These are phyloP conservation scores for Graphium colonna DNA, from an alignment of 2,888 invertebrate genomes.

Conservation along the genomic window DNA sequence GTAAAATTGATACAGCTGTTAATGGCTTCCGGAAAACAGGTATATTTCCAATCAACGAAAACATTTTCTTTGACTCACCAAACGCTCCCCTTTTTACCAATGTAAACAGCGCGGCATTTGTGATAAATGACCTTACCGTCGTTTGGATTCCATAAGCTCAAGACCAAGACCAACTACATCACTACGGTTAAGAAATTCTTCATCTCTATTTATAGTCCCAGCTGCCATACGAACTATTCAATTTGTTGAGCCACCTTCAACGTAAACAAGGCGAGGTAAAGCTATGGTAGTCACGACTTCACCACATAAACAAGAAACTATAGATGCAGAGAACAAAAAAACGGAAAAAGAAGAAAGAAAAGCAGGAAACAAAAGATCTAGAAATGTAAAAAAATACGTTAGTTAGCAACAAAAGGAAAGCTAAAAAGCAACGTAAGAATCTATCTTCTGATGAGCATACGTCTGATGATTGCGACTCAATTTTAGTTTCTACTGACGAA, in stretches of 20 bases:
- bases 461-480: too few relatives aligned
- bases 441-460: conserved; percentile 26
- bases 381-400: conserved; percentile 5
- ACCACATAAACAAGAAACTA: too few relatives aligned
- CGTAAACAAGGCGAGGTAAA: too few relatives aligned
- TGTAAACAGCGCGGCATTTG: background rate
- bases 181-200: too few relatives aligned
- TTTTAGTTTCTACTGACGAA: too few relatives aligned
- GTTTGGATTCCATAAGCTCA: background rate
- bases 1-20: conserved; percentile 19
- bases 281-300: too few relatives aligned
- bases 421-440: background rate
- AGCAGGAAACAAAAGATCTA: conserved; percentile 12
- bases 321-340: too few relatives aligned
- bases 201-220: too few relatives aligned
- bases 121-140: background rate
- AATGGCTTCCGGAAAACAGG: conserved; percentile 11
- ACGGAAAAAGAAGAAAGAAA: conserved; percentile 11
- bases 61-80: conserved; percentile 19
- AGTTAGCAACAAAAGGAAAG: conserved; percentile 2
- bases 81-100: too few relatives aligned
- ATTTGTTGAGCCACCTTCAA: conserved; percentile 24
- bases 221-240: too few relatives aligned
- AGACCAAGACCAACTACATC: background rate
- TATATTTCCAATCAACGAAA: too few relatives aligned